Base-by-base conservation (phyloP, 64 coral and sea anemone species). In the Actinia tenebrosa region DNA sequence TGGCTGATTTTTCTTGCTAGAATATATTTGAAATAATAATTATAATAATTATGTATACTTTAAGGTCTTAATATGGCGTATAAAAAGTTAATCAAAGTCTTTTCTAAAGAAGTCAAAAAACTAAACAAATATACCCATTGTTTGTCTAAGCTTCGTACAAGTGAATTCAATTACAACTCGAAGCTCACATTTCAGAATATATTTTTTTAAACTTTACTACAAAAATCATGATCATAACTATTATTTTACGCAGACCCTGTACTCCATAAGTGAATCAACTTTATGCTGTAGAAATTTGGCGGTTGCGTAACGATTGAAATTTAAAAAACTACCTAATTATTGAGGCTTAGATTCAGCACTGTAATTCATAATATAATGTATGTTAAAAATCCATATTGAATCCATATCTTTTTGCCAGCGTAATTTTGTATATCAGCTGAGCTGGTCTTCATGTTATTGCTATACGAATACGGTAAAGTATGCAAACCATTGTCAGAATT, bases 41-140 rank as follows among this genome's bases (percentile, higher is more conserved):
- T 13, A 8, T 14, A 14, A 30, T 27, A 72, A 13, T 72, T 72
- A 37, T 23, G 69, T 10, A 66, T 66, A 66, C 26, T 42, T 75
- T 75, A 75, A 43, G 27, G 69, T 75, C 26, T 75, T 42, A 30
- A 75, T 75, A 75, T 42, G 26, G 23, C 42, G 69, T 30, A 14
- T 69, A 75, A 75, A 75, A 75, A 75, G 69, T 75, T 42, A 75
- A 75, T 75, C 63, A 66, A 66, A 66, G 63, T 75, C 16, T 75
- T 72, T 75, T 42, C 8, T 27, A 75, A 75, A 75, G 11, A 75
- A 30, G 23, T 75, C 26, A 16, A 75, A 75, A 75, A 26, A 66
- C n/a, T 37, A 30, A 75, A 42, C 25, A 27, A 75, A 75, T 18
- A 42, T 11, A 3, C 0, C 69, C 11, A 30, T 75, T 75, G 69